These are phyloP conservation scores for Ephialtes manifestator DNA, from an alignment of 2,888 invertebrate genomes.

Conservation along the genomic window DNA sequence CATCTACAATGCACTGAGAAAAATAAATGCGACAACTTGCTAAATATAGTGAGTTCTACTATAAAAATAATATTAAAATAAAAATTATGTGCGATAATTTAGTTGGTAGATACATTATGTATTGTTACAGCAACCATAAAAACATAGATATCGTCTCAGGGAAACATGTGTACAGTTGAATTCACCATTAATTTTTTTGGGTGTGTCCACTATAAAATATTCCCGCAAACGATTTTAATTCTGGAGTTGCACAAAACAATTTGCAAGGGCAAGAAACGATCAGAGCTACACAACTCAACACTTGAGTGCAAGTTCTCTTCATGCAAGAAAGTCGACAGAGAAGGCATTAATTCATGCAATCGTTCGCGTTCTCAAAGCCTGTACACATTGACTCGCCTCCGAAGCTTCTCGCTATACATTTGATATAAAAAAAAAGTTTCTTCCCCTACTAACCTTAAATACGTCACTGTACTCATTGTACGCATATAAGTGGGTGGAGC, in stretches of 20 bases:
- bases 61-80: no score
- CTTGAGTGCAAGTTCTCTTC: background rate
- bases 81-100: no score
- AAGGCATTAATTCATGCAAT: slow-evolving; percentile 46
- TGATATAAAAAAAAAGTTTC: background rate
- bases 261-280: background rate
- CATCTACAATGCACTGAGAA: no score
- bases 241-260: background rate
- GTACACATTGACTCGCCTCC: background rate
- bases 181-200: no score
- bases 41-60: no score
- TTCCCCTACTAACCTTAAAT: slow-evolving; percentile 26
- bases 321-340: slow-evolving; percentile 16
- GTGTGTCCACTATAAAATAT: background rate
- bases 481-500: slow-evolving; percentile 38
- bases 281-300: slow-evolving; percentile 1
- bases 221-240: background rate
- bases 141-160: no score
- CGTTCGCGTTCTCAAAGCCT: background rate
- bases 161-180: no score
- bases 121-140: no score
- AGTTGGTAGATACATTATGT: no score
- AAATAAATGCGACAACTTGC: no score
- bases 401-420: background rate
- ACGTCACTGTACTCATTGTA: background rate